Percentiles rank a stretch among this genome's conserved stretches.
These are phyloP conservation scores for Catharus bicknelli DNA, from an alignment of 2,113 vertebrate species.

Conservation along the genomic window DNA sequence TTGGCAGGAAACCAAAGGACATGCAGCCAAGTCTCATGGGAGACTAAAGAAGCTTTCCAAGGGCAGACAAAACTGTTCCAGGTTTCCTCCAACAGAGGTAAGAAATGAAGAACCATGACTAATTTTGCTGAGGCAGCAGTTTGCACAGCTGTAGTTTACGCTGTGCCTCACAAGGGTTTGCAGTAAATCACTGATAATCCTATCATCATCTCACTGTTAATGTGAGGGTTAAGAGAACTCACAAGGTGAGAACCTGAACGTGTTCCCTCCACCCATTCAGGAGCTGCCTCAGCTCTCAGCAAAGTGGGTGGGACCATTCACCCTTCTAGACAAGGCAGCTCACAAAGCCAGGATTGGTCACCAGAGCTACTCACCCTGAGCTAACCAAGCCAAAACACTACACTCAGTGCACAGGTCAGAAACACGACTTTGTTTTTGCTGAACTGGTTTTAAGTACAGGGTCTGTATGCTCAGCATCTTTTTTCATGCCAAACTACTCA, in stretches of 20 bases:
- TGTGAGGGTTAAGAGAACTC: not conserved
- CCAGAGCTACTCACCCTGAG: not conserved
- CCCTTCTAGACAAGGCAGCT: not conserved
- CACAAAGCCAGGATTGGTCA: not conserved
- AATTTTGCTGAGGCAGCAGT: not conserved
- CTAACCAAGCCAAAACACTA: not conserved
- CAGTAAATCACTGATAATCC: not conserved
- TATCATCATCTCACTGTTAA: not conserved
- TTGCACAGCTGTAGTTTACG: not conserved
- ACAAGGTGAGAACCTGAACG: not conserved
- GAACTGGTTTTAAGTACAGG: not conserved
- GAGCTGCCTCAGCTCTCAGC: not conserved
- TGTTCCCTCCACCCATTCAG: not conserved
- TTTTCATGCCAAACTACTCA: not conserved
- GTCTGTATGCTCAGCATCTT: not conserved
- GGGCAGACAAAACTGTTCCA: not conserved
- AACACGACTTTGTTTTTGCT: not conserved
- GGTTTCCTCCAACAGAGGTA: not conserved
- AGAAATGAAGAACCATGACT: not conserved
- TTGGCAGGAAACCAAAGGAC: not conserved
- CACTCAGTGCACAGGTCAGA: not conserved
- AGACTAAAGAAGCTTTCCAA: not conserved
- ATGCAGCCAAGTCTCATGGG: not conserved
- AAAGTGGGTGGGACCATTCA: not conserved
- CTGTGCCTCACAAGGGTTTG: not conserved